Evolutionary conservation across 2,113 vertebrate species (phyloP).

Genomic region (Hippocampus abdominalis): DNA sequence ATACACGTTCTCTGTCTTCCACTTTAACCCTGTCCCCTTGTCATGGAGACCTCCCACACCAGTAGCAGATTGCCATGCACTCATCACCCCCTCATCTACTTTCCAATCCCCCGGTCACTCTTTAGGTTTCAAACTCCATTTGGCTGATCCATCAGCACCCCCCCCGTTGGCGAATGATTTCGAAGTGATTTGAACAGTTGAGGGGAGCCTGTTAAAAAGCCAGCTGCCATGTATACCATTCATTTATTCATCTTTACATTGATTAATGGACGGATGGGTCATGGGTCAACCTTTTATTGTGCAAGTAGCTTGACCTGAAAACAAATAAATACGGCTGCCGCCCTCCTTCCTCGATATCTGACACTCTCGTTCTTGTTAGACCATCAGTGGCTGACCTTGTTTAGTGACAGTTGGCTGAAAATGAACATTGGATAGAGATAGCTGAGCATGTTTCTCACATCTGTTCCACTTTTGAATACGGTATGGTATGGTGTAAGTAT

Average conservation of each 20-base stretch:
- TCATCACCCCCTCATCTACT: constrained; percentile 43
- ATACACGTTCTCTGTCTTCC: constrained; percentile 1
- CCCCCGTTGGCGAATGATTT: constrained; percentile 59
- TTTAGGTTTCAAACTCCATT: constrained; percentile 78
- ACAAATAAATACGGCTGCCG: constrained; percentile 63
- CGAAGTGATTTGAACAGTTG: constrained; percentile 74
- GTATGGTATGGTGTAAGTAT: neutral
- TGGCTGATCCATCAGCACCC: constrained; percentile 57
- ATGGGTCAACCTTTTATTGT: constrained; percentile 66
- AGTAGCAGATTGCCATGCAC: constrained; percentile 66
- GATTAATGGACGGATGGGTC: constrained; percentile 71
- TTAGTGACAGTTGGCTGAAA: constrained; percentile 19
- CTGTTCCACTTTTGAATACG: neutral
- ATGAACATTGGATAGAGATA: constrained; percentile 19
- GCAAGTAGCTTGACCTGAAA: constrained; percentile 50
- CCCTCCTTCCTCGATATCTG: constrained; percentile 24
- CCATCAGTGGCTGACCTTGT: constrained; percentile 18
- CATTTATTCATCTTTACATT: constrained; percentile 69
- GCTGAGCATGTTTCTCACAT: neutral
- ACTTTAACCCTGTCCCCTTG: constrained; percentile 18
- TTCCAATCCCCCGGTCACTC: constrained; percentile 71
- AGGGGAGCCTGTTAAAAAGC: constrained; percentile 71
- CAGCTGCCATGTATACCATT: constrained; percentile 69
- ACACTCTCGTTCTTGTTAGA: constrained; percentile 38
- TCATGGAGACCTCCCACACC: constrained; percentile 53